Base-by-base conservation (phyloP, 2,888 invertebrate genomes). In the Fragum whitleyi region DNA sequence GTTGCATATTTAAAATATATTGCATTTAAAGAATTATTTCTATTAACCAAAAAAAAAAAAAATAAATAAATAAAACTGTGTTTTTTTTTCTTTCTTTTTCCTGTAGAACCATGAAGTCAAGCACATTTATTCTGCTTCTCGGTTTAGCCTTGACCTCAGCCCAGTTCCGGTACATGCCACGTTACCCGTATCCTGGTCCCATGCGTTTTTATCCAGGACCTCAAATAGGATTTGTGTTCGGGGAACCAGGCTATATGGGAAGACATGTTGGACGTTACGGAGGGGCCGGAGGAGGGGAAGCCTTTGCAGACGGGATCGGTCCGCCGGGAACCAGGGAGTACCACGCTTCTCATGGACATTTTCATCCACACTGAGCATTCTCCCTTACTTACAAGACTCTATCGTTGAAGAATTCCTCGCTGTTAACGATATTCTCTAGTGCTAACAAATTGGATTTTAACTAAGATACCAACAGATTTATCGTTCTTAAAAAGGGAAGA, bases 331-430 rank as follows among this genome's bases (percentile, higher is more conserved):
- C 77, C 0, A 42, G 81, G 55, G 81, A 69, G 23, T 77, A 76
- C 39, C 80, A 80, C 61, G 80, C 80, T 11, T 68, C 72, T 21
- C 80, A 80, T n/a, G 76, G 80, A 39, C 80, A 80, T 61, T 76
- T 59, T 39, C 79, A 79, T 32, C 36, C 53, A 23, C 74, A 79
- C 53, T 79, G 47, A 61, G 23, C 9, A 59, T 6, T 21, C 32
- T 3, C 3, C 5, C 32, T 6, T 36, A 36, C 3, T 3, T 36
- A 36, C 32, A 36, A 36, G 32, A 36, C 32, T 36, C 32, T 36
- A 9, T 36, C 9, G 9, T 3, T 36, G 3, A 3, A 36, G 5
- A 36, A 6, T 36, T 36, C 32, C 9, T 6, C 32, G 32, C 32
- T 6, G 3, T 36, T 3, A 36, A 36, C 3, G 32, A 36, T 36